Conservation (phyloP, 2,888 invertebrate genomes). For the Calliphora vomitoria region DNA sequence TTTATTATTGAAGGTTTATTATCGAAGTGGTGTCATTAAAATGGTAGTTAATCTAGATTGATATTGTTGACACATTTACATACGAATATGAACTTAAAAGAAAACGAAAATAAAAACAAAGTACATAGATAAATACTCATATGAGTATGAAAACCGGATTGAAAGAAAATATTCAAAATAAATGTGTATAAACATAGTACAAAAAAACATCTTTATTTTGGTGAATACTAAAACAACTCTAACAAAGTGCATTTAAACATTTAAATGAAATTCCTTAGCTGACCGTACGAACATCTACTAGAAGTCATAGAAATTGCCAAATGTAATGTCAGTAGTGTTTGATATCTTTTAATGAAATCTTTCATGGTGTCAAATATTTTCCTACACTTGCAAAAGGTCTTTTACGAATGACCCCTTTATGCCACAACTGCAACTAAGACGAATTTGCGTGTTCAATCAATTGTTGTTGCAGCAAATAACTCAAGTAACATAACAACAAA, state of each 20-base stretch:
- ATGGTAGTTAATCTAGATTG: constrained; percentile 58
- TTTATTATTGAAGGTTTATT: constrained; percentile 63
- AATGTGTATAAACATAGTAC: not conserved
- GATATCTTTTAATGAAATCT: constrained; percentile 72
- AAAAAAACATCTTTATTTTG: constrained; percentile 1
- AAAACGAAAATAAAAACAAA: not conserved
- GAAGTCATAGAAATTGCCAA: constrained; percentile 3
- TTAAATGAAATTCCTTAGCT: constrained; percentile 13
- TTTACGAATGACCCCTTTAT: constrained; percentile 63
- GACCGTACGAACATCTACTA: not conserved
- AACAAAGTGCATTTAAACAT: not conserved
- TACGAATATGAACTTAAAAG: not conserved
- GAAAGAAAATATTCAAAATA: not conserved
- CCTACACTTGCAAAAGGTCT: constrained; percentile 60
- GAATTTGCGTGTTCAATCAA: constrained; percentile 72
- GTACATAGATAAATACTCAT: not conserved
- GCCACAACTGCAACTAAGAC: constrained; percentile 42
- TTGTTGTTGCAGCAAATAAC: constrained; percentile 62
- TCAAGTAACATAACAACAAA: constrained; percentile 38
- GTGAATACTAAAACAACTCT: not conserved
- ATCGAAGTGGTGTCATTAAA: constrained; percentile 53
- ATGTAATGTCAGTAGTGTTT: constrained; percentile 3
- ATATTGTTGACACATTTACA: constrained; percentile 44
- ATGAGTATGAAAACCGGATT: not conserved
- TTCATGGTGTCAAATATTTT: constrained; percentile 66